Percentiles rank a stretch among this genome's conserved stretches.
Evolutionary conservation across 2,888 invertebrate species (phyloP).

Genomic region (Ceraclea dissimilis): DNA sequence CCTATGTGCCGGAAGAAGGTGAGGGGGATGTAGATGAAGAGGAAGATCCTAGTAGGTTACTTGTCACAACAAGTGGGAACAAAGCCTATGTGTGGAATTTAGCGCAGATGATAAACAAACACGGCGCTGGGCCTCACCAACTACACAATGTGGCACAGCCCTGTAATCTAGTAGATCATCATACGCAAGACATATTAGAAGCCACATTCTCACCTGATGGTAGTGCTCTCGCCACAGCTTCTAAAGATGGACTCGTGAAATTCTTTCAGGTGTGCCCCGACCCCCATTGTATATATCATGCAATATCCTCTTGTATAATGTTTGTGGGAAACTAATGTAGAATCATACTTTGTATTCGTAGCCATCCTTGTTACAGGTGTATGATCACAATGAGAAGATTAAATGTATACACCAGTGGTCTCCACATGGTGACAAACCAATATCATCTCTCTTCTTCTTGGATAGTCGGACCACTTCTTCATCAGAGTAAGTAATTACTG

Average conservation of each 20-base stretch:
- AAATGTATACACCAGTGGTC: slow-evolving; percentile 89
- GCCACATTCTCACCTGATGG: slow-evolving; percentile 92
- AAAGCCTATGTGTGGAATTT: slow-evolving; percentile 54
- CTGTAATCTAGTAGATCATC: slow-evolving; percentile 46
- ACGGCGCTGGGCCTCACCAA: slow-evolving; percentile 37
- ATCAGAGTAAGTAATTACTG: slow-evolving; percentile 57
- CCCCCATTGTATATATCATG: neutral
- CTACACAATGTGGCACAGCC: slow-evolving; percentile 38
- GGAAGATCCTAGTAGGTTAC: slow-evolving; percentile 66
- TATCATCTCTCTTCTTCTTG: slow-evolving; percentile 86
- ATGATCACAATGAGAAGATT: slow-evolving; percentile 62
- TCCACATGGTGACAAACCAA: slow-evolving; percentile 81
- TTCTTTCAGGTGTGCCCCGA: slow-evolving; percentile 75
- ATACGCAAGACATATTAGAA: slow-evolving; percentile 64
- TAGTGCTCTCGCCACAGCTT: slow-evolving; percentile 86
- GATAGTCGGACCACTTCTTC: slow-evolving; percentile 81
- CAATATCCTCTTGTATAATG: neutral
- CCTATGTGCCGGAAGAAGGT: slow-evolving; percentile 72
- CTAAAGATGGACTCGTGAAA: slow-evolving; percentile 80
- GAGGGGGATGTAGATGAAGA: slow-evolving; percentile 42
- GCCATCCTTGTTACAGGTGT: slow-evolving; percentile 43
- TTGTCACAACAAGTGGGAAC: slow-evolving; percentile 73
- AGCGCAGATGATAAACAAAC: slow-evolving; percentile 37
- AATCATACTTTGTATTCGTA: slow-evolving; percentile 5
- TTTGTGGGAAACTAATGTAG: too few relatives aligned